Conservation (phyloP, 2,113 vertebrate genomes). For the Zapornia atra region DNA sequence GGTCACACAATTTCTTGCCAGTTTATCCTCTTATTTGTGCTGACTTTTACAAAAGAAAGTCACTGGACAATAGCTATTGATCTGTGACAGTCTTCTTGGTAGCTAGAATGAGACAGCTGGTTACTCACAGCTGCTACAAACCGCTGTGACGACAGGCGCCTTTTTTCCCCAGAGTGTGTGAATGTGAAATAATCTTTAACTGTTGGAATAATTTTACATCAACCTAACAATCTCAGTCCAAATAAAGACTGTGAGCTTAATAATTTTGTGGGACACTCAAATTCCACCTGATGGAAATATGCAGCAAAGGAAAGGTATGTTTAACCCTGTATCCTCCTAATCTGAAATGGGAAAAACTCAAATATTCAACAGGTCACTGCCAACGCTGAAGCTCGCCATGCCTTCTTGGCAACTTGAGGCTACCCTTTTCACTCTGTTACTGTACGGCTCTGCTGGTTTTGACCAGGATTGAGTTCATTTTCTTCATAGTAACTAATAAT, state of each 20-base stretch:
- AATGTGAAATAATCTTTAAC: neutral
- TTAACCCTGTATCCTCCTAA: neutral
- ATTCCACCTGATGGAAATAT: neutral
- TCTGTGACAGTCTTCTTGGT: neutral
- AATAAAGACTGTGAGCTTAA: neutral
- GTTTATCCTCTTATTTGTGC: neutral
- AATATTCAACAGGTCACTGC: neutral
- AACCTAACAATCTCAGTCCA: neutral
- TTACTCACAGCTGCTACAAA: neutral
- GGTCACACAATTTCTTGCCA: neutral
- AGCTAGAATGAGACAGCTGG: neutral
- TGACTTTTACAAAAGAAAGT: neutral
- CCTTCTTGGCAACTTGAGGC: neutral
- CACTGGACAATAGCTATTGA: neutral
- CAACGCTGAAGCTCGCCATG: fast-evolving
- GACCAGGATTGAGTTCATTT: too few species aligned
- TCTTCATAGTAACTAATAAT: too few species aligned
- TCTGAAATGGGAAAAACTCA: neutral
- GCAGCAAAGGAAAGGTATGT: fast-evolving
- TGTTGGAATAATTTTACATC: neutral
- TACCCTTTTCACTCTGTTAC: neutral
- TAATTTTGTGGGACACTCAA: neutral
- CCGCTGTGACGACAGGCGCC: neutral
- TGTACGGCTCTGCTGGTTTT: neutral
- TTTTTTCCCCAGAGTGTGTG: neutral